Conservation (phyloP, 2,113 vertebrate species). For the Hemiprocne comata region DNA sequence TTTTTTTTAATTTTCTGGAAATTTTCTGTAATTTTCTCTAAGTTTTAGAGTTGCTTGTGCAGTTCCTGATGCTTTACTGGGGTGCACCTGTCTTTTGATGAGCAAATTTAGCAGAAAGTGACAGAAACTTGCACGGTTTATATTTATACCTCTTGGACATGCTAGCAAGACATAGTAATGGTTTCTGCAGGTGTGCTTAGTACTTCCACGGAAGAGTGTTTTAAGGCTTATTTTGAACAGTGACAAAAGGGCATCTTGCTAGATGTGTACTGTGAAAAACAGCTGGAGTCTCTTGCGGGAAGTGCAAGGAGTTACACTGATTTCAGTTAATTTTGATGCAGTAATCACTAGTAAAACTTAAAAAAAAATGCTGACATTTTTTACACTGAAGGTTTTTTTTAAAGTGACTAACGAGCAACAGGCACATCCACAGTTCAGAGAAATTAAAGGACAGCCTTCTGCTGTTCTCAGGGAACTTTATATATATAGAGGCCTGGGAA, state of each 20-base stretch:
- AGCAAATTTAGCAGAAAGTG: neutral
- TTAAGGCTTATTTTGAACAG: neutral
- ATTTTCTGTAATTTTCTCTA: neutral
- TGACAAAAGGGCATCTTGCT: neutral
- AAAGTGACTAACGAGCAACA: neutral
- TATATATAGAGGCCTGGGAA: neutral
- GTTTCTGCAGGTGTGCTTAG: neutral
- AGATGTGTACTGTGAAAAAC: neutral
- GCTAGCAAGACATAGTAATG: neutral
- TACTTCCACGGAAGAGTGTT: neutral
- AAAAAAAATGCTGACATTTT: fast-evolving
- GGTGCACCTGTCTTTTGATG: neutral
- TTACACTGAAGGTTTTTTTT: neutral
- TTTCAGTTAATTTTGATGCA: neutral
- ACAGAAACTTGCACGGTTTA: neutral
- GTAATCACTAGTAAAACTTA: neutral
- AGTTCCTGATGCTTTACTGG: neutral
- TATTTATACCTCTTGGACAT: neutral
- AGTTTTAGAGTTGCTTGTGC: neutral
- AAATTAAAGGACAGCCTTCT: neutral
- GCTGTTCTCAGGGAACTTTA: neutral
- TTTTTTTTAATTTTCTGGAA: neutral
- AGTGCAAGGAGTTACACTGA: neutral
- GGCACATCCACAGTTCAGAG: neutral
- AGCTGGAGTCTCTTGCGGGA: neutral